These are phyloP conservation scores for Coremacera marginata DNA, from an alignment of 2,888 invertebrate genomes.

Conservation along the genomic window DNA sequence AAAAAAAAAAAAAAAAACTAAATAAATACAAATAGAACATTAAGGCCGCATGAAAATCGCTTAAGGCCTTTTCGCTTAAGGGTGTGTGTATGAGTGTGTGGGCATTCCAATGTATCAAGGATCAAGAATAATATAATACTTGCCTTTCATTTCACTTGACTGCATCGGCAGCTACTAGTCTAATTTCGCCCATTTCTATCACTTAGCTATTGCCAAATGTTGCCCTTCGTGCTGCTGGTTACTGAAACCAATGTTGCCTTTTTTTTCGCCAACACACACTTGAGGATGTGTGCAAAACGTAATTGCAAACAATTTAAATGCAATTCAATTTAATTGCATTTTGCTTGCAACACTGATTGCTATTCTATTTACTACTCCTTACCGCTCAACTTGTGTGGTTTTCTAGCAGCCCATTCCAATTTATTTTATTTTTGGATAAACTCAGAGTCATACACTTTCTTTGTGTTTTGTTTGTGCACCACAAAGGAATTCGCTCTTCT, in stretches of 20 bases:
- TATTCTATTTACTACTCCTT: not conserved
- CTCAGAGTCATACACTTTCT: not conserved
- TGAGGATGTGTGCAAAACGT: slow-evolving; percentile 37
- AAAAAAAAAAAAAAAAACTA: slow-evolving; percentile 1
- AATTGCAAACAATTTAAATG: slow-evolving; percentile 63
- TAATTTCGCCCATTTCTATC: not conserved
- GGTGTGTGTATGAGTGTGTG: not conserved
- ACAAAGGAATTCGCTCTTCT: not conserved
- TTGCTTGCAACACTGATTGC: slow-evolving; percentile 24
- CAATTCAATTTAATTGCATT: slow-evolving; percentile 53
- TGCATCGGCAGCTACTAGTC: slow-evolving; percentile 56
- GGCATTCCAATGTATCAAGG: not conserved
- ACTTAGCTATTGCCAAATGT: not conserved
- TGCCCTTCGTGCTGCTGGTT: not conserved
- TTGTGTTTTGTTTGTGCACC: not conserved
- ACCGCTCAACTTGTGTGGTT: slow-evolving; percentile 25
- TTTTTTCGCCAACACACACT: slow-evolving; percentile 26
- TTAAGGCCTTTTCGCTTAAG: not conserved
- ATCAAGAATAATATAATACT: slow-evolving; percentile 2
- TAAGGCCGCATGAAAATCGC: not conserved
- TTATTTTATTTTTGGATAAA: not conserved
- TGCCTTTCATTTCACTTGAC: slow-evolving; percentile 59
- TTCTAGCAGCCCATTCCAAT: not conserved
- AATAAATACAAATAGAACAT: not conserved
- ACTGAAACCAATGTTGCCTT: slow-evolving; percentile 30